Percentiles rank a stretch among this genome's conserved stretches.
Conservation (phyloP, 2,113 vertebrate genomes). For the Hippocampus barbouri region DNA sequence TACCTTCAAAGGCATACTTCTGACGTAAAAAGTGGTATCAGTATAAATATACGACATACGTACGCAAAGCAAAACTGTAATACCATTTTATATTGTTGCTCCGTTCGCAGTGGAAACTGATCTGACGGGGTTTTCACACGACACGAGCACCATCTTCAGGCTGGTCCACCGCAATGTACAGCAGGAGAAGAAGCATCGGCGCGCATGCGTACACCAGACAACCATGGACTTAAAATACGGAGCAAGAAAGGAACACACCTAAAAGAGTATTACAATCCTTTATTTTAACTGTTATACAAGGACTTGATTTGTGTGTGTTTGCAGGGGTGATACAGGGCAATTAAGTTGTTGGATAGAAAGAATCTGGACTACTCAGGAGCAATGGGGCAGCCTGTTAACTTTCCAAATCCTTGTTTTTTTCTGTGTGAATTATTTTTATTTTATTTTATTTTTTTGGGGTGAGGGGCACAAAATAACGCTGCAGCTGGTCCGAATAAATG, state of each 20-base stretch:
- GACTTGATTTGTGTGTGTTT: conserved; percentile 43
- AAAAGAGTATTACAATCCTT: conserved; percentile 88
- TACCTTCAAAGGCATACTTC: neutral
- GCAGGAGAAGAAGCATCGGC: conserved; percentile 16
- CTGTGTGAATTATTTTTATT: neutral
- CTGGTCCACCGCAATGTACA: neutral
- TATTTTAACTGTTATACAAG: conserved; percentile 91
- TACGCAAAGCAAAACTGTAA: neutral
- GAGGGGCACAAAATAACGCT: conserved; percentile 29
- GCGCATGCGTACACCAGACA: conserved; percentile 4
- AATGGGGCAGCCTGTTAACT: conserved; percentile 28
- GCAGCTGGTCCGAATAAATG: conserved; percentile 26
- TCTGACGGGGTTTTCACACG: conserved; percentile 19
- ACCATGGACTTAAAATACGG: neutral
- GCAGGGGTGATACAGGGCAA: conserved; percentile 65
- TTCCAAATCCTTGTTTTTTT: conserved; percentile 23
- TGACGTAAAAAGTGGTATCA: neutral
- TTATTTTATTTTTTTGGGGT: neutral
- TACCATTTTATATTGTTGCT: neutral
- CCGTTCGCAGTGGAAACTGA: conserved; percentile 71
- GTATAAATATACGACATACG: neutral
- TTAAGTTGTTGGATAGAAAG: conserved; percentile 80
- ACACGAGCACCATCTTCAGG: conserved; percentile 25
- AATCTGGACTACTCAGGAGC: conserved; percentile 46
- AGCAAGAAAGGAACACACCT: neutral